These are phyloP conservation scores for Entomobrya multifasciata DNA, from an alignment of 2,888 invertebrate genomes.

Conservation along the genomic window DNA sequence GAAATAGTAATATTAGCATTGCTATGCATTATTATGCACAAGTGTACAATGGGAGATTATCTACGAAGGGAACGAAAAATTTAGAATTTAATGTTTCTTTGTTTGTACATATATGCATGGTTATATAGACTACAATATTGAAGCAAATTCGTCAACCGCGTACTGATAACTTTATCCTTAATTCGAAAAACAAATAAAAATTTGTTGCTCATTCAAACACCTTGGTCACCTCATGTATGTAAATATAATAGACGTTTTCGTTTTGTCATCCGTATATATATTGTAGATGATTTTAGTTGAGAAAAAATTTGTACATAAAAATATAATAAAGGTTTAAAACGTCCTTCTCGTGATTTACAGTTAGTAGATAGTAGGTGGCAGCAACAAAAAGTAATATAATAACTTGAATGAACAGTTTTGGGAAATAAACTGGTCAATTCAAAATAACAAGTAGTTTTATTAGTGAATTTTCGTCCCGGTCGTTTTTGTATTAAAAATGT, in stretches of 20 bases:
- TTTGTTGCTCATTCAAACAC: constrained; percentile 44
- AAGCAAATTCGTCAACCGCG: no score
- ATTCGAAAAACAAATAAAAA: background rate
- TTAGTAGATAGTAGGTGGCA: background rate
- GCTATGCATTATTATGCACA: constrained; percentile 2
- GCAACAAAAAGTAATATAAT: background rate
- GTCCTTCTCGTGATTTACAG: constrained; percentile 16
- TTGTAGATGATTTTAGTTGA: background rate
- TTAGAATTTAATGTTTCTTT: background rate
- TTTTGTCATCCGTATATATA: background rate
- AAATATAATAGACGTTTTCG: background rate
- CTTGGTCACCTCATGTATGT: constrained; percentile 3
- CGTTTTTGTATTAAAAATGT: constrained; percentile 5
- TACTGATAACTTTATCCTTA: background rate
- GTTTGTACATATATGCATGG: background rate
- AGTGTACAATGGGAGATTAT: no score
- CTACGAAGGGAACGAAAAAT: background rate
- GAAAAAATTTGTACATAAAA: background rate
- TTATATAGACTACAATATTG: constrained; percentile 1
- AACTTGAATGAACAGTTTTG: background rate
- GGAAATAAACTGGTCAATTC: background rate
- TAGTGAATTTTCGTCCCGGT: background rate
- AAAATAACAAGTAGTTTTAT: background rate
- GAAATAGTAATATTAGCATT: background rate
- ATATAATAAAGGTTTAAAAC: constrained; percentile 31